A percentile compares a stretch with the other conserved stretches of the same genome.
phyloP scores from a whole-genome alignment of 1,140 invertebrate species.

The Plutomurus gul region DNA sequence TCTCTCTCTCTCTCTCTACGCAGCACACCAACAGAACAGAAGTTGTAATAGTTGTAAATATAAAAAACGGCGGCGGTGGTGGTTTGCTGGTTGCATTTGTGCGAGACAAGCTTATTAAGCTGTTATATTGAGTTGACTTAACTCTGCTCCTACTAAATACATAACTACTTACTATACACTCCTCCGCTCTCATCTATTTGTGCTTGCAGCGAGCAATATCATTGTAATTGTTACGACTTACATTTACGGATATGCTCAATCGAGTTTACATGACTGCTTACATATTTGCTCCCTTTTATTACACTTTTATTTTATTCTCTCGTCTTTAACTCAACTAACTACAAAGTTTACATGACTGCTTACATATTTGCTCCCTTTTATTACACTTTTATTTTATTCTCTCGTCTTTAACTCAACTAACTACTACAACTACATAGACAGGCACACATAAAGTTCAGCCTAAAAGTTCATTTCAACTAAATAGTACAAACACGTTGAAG shows the following conservation, averaged over 20 bases:
- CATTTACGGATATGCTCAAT: slow-evolving; percentile 40
- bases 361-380: not conserved
- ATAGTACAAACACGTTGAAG: too few species aligned
- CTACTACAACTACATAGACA: slow-evolving; percentile 35
- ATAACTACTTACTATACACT: not conserved
- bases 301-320: not conserved
- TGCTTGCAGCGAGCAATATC: slow-evolving; percentile 21
- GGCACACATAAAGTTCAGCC: too few species aligned
- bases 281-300: not conserved
- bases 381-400: not conserved
- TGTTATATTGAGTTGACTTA: not conserved
- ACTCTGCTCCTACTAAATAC: too few species aligned
- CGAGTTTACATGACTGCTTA: slow-evolving; percentile 36
- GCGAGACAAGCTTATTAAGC: not conserved
- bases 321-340: not conserved
- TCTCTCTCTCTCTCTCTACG: not conserved
- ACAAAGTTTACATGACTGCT: slow-evolving; percentile 34
- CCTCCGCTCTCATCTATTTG: not conserved
- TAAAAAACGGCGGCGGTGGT: not conserved
- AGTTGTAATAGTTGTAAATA: not conserved
- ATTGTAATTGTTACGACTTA: slow-evolving; percentile 24
- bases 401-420: not conserved
- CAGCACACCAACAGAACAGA: not conserved
- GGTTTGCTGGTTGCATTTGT: not conserved
- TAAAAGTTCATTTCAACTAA: too few species aligned